Evolutionary conservation across 2,888 invertebrate genomes (phyloP), one percentile per base, ranked within the genome.

Genomic region (Ashinkailepas kermadecensis): DNA sequence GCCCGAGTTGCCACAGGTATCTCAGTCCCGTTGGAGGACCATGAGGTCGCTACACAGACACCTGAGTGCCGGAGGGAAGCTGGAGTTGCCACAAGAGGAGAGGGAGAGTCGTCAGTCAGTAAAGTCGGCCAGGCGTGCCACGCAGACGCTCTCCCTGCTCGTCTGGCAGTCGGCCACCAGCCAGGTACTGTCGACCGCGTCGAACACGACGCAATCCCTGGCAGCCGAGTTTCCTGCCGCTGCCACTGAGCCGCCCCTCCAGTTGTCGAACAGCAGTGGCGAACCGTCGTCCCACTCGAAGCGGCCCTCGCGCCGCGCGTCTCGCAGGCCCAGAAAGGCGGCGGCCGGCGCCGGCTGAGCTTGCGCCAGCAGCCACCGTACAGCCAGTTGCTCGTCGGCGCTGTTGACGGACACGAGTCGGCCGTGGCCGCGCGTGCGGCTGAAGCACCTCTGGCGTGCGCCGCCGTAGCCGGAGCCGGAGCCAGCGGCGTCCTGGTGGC

Each of bases 281-380:
- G 70, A 70, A 39, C 70, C 39, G 70, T 70, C 70, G 15, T 23
- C 25, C 70, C 70, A 70, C 70, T 70, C 70, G 39, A 70, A 70
- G 39, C 70, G 25, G 39, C 70, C 70, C 70, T 70, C 70, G 39
- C 70, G 70, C 13, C 70, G 70, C 70, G 70, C 70, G 70, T 70
- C 70, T 13, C 15, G 39, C 25, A 70, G 25, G 39, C 70, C 70
- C 39, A 70, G 70, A 39, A 39, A 70, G 39, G 39, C 70, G 70
- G 39, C n/a, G 25, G 10, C n/a, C 39, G 39, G 39, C 39, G 18
- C 62, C 62, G 18, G 13, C 62, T 18, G 13, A 15, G 70, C 70
- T 25, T 39, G 70, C 70, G 70, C 70, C 70, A 70, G 39, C 70
- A 70, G 70, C 70, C 70, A 70, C 39, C 70, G 70, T 13, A 70